phyloP scores from a whole-genome alignment of 2,888 invertebrate genomes.

The Thecophora atra region DNA sequence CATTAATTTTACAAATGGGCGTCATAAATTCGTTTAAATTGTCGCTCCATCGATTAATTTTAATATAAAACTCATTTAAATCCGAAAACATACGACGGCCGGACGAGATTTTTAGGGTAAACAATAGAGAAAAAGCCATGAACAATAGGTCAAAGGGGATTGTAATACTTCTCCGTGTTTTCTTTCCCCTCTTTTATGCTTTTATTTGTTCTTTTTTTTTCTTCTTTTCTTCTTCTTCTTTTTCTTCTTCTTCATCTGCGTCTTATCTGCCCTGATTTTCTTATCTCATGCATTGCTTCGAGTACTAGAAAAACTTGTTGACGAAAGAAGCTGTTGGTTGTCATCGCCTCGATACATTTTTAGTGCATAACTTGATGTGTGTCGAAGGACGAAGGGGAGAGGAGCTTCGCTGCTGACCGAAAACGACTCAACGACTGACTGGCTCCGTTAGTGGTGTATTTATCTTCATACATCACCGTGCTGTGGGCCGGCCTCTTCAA shows the following conservation, averaged over 20 bases:
- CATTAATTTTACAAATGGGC: conserved; percentile 59
- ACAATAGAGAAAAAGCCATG: background rate
- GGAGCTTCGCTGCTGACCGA: no score
- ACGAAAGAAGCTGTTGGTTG: background rate
- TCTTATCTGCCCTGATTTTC: background rate
- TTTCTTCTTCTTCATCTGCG: background rate
- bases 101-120: background rate
- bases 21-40: conserved; percentile 61
- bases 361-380: background rate
- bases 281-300: no score
- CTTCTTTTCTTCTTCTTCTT: background rate
- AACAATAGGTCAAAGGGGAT: background rate
- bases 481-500: conserved; percentile 2
- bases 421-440: no score
- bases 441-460: no score
- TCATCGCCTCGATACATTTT: background rate
- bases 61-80: conserved; percentile 60
- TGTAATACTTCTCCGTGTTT: background rate
- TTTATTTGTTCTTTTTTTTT: background rate
- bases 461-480: no score
- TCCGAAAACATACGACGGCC: conserved; percentile 40
- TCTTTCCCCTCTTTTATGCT: no score
- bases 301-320: no score
- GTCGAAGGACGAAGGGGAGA: no score
- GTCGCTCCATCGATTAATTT: conserved; percentile 63